Conservation (phyloP, 2,797 vertebrate species). For the Dromococcyx pavoninus region DNA sequence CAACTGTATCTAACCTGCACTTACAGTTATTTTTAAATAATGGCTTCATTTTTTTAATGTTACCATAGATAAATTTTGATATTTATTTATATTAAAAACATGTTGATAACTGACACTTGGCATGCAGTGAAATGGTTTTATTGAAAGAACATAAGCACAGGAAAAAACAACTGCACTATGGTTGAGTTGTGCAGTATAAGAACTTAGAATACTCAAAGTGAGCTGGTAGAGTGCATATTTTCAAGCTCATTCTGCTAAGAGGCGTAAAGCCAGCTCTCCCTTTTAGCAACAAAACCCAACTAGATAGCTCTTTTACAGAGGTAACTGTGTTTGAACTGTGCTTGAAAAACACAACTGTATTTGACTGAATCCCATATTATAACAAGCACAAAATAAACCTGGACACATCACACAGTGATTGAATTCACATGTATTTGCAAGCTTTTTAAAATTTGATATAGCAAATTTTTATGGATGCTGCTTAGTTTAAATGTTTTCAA, state of each 20-base stretch:
- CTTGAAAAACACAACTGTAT: neutral
- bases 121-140: neutral
- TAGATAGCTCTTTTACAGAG: neutral
- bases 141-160: neutral
- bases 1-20: neutral
- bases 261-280: neutral
- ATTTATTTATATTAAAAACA: neutral
- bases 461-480: neutral
- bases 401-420: neutral
- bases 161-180: neutral
- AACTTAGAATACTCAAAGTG: neutral
- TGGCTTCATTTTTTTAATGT: neutral
- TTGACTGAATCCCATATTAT: neutral
- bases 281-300: neutral
- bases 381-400: neutral
- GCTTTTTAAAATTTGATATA: neutral
- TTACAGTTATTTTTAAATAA: neutral
- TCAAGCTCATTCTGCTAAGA: neutral
- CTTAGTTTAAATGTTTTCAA: neutral
- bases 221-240: neutral
- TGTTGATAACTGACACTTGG: neutral
- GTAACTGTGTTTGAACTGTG: neutral
- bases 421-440: neutral
- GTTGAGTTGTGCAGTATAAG: fast-evolving
- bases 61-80: neutral